Base-by-base conservation (phyloP, 2,888 invertebrate genomes). In the Aromia moschata region DNA sequence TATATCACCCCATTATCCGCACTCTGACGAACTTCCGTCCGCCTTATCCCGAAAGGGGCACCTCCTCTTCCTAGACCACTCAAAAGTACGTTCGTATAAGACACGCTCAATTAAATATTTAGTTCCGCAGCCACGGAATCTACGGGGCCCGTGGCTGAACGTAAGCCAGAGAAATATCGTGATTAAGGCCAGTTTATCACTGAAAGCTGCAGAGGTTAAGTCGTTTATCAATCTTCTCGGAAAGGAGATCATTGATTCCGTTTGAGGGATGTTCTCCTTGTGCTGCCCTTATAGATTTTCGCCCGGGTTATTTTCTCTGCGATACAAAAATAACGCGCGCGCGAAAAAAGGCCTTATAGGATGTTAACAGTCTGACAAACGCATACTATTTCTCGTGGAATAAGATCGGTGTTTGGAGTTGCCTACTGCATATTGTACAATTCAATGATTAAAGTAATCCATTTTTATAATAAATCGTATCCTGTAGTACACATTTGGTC, bases 161-260 rank as follows among this genome's bases (percentile, higher is more conserved):
- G 31, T 52, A 41, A 52, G 41, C 52, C 41, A 54, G 54, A 51
- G 38, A 58, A 58, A 53, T 58, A 58, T 44, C 52, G 44, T 51
- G 58, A 58, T 53, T 47, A 53, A 53, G 44, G 53, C 25, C 25
- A 44, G 52, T 58, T 58, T 58, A 58, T 58, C 53, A 58, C 58
- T 25, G 52, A 36, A 18, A 58, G 45, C 51, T 30, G 45, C 38
- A 53, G 41, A 53, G 58, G 45, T 58, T 51, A 60, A 67, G 64
- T 62, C 60, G 64, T 67, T 62, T 64, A 67, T 67, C 67, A 67
- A 67, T 67, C 67, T 62, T 49, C 53, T 20, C 44, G 62, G 58
- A 49, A 54, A 17, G 31, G 51, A 62, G 57, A 64, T 63, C 65
- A 65, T 67, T 67, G 67, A 67, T 67, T 67, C 51, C 31, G 44